Evolutionary conservation across 1,140 invertebrate species (phyloP).

Genomic region (Berghia stephanieae): DNA sequence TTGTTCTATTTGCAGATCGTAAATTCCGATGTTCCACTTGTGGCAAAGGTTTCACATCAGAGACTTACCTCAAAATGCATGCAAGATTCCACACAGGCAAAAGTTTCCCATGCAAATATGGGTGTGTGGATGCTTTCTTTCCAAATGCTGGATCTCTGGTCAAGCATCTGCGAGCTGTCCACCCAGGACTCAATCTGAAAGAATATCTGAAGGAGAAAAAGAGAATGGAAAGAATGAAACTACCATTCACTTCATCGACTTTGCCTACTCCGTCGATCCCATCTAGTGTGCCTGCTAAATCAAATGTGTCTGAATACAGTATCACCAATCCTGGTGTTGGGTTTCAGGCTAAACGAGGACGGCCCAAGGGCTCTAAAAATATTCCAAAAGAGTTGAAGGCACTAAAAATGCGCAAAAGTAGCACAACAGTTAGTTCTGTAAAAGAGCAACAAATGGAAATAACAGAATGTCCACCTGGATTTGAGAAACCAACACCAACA

Average conservation of each 20-base stretch:
- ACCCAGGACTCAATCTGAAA: slow-evolving; percentile 41
- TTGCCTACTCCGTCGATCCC: neutral
- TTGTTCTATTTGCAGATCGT: slow-evolving; percentile 10
- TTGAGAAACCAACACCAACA: too few relatives aligned
- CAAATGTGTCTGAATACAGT: slow-evolving; percentile 8
- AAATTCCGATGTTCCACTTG: slow-evolving; percentile 20
- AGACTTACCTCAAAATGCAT: slow-evolving; percentile 50
- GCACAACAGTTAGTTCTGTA: too few relatives aligned
- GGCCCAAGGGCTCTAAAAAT: slow-evolving; percentile 7
- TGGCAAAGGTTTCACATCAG: slow-evolving; percentile 46
- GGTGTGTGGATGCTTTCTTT: slow-evolving; percentile 36
- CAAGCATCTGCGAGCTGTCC: slow-evolving; percentile 43
- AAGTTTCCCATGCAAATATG: slow-evolving; percentile 48
- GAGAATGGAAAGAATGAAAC: neutral
- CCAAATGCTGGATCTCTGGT: slow-evolving; percentile 41
- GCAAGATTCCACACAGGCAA: slow-evolving; percentile 45
- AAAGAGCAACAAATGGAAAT: too few relatives aligned
- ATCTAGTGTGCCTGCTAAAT: neutral
- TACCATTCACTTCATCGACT: neutral
- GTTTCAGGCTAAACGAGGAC: slow-evolving; percentile 26
- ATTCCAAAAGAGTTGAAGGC: too few relatives aligned
- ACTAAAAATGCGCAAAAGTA: too few relatives aligned
- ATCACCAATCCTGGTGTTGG: slow-evolving; percentile 17
- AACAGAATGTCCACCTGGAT: too few relatives aligned
- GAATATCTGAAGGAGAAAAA: slow-evolving; percentile 15